These are phyloP conservation scores for Cantharis rustica DNA, from an alignment of 2,888 invertebrate species.

Conservation along the genomic window DNA sequence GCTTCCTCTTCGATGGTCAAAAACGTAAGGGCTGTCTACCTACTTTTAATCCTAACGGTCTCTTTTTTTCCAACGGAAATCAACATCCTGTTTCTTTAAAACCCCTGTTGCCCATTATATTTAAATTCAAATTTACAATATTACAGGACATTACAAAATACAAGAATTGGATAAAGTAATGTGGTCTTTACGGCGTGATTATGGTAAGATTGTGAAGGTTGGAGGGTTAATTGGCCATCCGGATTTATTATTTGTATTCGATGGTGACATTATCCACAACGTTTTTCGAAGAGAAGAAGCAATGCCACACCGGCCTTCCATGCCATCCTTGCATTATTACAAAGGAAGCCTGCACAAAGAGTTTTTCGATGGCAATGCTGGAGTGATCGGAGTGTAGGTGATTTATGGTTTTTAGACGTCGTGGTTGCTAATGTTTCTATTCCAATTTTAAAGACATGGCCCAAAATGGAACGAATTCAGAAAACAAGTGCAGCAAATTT, in stretches of 20 bases:
- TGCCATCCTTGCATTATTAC: constrained; percentile 74
- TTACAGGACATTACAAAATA: constrained; percentile 64
- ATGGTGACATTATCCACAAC: constrained; percentile 73
- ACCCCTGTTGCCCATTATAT: no score
- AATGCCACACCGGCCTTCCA: constrained; percentile 74
- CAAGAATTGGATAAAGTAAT: constrained; percentile 63
- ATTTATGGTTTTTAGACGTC: not conserved
- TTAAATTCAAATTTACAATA: no score
- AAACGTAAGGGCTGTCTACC: no score
- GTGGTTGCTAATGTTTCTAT: not conserved
- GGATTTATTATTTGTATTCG: constrained; percentile 74
- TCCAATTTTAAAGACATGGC: constrained; percentile 70
- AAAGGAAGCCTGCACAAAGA: constrained; percentile 70
- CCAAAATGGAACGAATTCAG: constrained; percentile 85
- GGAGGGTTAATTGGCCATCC: constrained; percentile 77
- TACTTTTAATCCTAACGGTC: no score
- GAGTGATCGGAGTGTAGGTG: constrained; percentile 77
- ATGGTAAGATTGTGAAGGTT: constrained; percentile 67
- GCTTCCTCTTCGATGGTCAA: no score
- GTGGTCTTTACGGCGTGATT: constrained; percentile 62
- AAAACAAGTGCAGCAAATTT: constrained; percentile 80
- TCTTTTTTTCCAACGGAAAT: no score
- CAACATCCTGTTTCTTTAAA: no score
- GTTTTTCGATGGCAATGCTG: constrained; percentile 73
- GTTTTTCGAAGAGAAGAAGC: constrained; percentile 72